A percentile compares a stretch with the other conserved stretches of the same genome.
These are phyloP conservation scores for Henricia sp. DNA, from an alignment of 53 echinoderm and acorn worm genomes.

Conservation along the genomic window DNA sequence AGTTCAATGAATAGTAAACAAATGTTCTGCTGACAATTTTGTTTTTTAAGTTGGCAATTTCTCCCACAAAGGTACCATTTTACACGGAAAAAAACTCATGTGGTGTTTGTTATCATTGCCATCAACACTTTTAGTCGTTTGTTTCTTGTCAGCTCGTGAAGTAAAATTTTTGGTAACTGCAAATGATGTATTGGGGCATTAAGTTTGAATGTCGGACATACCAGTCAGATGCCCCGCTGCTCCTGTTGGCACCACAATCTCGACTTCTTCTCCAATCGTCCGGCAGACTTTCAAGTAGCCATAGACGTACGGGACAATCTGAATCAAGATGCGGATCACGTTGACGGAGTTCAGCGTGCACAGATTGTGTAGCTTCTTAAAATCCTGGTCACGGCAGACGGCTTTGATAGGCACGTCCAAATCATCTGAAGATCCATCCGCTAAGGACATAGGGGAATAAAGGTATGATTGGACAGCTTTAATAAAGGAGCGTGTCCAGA, in stretches of 20 bases:
- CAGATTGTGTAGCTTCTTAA: slow-evolving; percentile 64
- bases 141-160: too few species aligned
- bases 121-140: too few species aligned
- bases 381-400: slow-evolving; percentile 68
- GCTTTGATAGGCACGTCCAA: slow-evolving; percentile 63
- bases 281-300: slow-evolving; percentile 76
- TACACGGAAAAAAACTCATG: too few species aligned
- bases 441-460: slow-evolving; percentile 16
- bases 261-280: slow-evolving; percentile 65
- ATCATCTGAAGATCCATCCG: slow-evolving; percentile 75
- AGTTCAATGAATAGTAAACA: too few species aligned
- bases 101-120: too few species aligned
- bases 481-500: too few species aligned
- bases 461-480: background rate
- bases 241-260: slow-evolving; percentile 89
- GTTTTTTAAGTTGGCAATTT: too few species aligned
- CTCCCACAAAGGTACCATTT: too few species aligned
- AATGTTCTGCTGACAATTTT: too few species aligned
- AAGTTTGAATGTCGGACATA: too few species aligned
- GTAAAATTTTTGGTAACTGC: too few species aligned
- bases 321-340: slow-evolving; percentile 77
- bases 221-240: slow-evolving; percentile 83
- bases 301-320: slow-evolving; percentile 75
- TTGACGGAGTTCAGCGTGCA: slow-evolving; percentile 92
- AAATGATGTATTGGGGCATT: too few species aligned